Evolutionary conservation across 2,888 invertebrate species (phyloP).

Genomic region (Rhaphigaster nebulosa): DNA sequence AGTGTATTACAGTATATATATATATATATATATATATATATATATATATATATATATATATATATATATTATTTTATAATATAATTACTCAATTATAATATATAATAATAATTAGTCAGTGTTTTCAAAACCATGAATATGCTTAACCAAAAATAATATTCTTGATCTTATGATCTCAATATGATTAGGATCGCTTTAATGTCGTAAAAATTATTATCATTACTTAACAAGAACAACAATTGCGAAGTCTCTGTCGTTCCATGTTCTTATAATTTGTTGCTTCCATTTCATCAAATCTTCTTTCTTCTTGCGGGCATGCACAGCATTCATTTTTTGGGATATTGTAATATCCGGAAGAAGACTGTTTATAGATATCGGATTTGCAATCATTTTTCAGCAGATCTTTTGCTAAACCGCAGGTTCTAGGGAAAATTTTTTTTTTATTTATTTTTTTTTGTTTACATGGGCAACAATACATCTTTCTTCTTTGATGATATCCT

Average conservation of each 20-base stretch:
- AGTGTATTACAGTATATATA: too few relatives aligned
- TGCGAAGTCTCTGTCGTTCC: neutral
- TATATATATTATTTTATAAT: too few relatives aligned
- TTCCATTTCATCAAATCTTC: neutral
- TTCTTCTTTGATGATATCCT: neutral
- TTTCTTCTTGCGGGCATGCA: neutral
- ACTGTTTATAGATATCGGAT: neutral
- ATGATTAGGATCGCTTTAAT: neutral
- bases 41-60: too few relatives aligned
- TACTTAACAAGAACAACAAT: neutral
- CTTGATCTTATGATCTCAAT: neutral
- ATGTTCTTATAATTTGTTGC: neutral
- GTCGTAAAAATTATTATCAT: neutral
- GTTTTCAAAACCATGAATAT: too few relatives aligned
- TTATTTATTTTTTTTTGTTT: neutral
- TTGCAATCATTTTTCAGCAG: neutral
- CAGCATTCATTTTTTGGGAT: neutral
- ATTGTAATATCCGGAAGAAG: neutral
- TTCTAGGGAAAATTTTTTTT: neutral
- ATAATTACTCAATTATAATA: too few relatives aligned
- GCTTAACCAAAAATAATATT: too few relatives aligned
- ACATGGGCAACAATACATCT: neutral
- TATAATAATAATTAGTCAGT: too few relatives aligned
- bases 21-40: too few relatives aligned
- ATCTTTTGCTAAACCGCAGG: neutral